Conservation (phyloP, 2,888 invertebrate genomes). For the Cyclophora punctaria region DNA sequence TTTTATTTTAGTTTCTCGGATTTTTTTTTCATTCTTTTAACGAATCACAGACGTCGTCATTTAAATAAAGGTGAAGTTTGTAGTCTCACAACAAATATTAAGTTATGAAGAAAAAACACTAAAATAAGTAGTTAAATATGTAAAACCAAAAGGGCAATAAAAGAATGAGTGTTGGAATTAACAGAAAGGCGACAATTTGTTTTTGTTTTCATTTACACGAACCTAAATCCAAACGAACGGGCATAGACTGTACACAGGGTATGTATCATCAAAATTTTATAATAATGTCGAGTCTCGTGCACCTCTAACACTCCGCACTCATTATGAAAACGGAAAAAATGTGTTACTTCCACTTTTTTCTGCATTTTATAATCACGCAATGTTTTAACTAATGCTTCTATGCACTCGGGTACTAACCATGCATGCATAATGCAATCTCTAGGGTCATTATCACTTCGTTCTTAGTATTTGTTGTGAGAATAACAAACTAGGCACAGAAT, state of each 20-base stretch:
- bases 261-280: slow-evolving; percentile 61
- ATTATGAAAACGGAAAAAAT: slow-evolving; percentile 47
- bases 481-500: slow-evolving; percentile 40
- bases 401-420: slow-evolving; percentile 38
- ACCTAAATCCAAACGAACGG: slow-evolving; percentile 31
- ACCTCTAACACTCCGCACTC: slow-evolving; percentile 63
- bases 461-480: slow-evolving; percentile 75
- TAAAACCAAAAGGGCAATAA: slow-evolving; percentile 72
- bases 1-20: neutral
- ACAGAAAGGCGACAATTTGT: slow-evolving; percentile 68
- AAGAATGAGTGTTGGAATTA: slow-evolving; percentile 76
- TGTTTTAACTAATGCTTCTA: slow-evolving; percentile 48
- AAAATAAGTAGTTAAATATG: slow-evolving; percentile 41
- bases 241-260: slow-evolving; percentile 50
- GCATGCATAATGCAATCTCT: slow-evolving; percentile 49
- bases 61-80: slow-evolving; percentile 37
- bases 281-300: slow-evolving; percentile 44
- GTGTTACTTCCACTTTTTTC: slow-evolving; percentile 7
- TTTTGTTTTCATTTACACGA: slow-evolving; percentile 46
- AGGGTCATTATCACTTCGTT: slow-evolving; percentile 20
- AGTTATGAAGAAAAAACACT: slow-evolving; percentile 21
- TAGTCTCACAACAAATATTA: slow-evolving; percentile 76
- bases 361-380: slow-evolving; percentile 29
- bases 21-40: slow-evolving; percentile 2
- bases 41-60: slow-evolving; percentile 37